Evolutionary conservation across 2,888 invertebrate genomes (phyloP).

Genomic region (Iselma pallidipennis): DNA sequence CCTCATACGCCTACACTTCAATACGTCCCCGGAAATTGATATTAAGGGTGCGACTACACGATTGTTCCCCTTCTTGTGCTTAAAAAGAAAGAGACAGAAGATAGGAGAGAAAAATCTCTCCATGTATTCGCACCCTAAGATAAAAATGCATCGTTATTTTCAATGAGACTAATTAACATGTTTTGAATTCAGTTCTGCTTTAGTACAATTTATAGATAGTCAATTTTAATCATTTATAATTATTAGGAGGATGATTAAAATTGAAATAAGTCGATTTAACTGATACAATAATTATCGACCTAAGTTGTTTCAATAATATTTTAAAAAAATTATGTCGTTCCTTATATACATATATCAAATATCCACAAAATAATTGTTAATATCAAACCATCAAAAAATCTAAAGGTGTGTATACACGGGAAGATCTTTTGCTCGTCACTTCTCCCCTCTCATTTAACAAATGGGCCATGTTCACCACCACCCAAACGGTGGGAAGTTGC

Average conservation of each 20-base stretch:
- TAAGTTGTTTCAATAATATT: not conserved
- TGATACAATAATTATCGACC: not conserved
- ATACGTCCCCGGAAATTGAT: too few relatives aligned
- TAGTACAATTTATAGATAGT: not conserved
- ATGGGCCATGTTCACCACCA: too few relatives aligned
- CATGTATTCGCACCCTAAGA: too few relatives aligned
- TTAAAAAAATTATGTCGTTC: not conserved
- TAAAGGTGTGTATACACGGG: too few relatives aligned
- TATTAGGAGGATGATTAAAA: not conserved
- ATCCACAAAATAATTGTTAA: not conserved
- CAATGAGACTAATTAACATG: not conserved
- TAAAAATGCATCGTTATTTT: not conserved
- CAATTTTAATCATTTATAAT: not conserved
- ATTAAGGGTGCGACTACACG: too few relatives aligned
- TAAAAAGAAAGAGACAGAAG: too few relatives aligned
- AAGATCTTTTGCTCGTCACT: too few relatives aligned
- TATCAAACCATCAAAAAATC: slow-evolving; percentile 1
- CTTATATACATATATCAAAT: not conserved
- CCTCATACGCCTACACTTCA: too few relatives aligned
- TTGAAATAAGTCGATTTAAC: not conserved
- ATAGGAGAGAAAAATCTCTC: too few relatives aligned
- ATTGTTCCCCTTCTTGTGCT: too few relatives aligned
- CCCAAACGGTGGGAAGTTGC: too few relatives aligned
- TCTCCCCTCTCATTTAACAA: too few relatives aligned
- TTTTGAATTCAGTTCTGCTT: not conserved